Evolutionary conservation across 2,797 vertebrate genomes (phyloP), one percentile per base, ranked within the genome.

Genomic region (Limnodromus scolopaceus): DNA sequence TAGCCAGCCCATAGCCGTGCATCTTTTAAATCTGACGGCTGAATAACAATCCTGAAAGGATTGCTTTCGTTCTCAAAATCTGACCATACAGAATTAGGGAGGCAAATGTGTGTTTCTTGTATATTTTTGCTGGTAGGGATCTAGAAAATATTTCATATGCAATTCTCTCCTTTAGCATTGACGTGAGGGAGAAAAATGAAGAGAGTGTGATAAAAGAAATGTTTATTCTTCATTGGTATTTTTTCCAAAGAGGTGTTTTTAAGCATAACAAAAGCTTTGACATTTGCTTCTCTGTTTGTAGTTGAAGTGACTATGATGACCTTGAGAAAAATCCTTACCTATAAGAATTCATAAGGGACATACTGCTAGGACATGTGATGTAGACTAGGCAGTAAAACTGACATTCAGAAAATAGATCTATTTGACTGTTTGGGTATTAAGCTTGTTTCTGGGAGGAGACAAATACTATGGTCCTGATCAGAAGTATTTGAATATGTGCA

Each of bases 1-100:
- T 51, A 51, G 88, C 60, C 65, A 83, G 24, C 20, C 70, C 53
- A 57, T 81, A 69, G 45, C 75, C 7, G 2, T 41, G 43, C 10
- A 30, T 70, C 24, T 96, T 93, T 91, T 72, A 92, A 96, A 93
- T 72, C 23, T 46, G 57, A 75, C 53, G 36, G 55, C 77, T 91
- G 75, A 93, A 79, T 85, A 95, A 80, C 78, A 87, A 61, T 49
- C 36, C 54, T 81, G 80, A 80, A 96, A 89, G 60, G 57, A 76
- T 70, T 81, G 32, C 45, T 92, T 91, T 69, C 71, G 17, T 81
- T 91, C 75, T 92, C 53, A 95, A 88, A 92, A 78, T 72, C 64
- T 69, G 61, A 69, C 51, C 87, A 38, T 53, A 41, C 9, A 76
- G 45, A 72, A 84, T 57, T 78, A 69, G 34, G 38, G 54, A 93